Conservation (phyloP, 2,888 invertebrate genomes). For the Eupelmus urozonus region DNA sequence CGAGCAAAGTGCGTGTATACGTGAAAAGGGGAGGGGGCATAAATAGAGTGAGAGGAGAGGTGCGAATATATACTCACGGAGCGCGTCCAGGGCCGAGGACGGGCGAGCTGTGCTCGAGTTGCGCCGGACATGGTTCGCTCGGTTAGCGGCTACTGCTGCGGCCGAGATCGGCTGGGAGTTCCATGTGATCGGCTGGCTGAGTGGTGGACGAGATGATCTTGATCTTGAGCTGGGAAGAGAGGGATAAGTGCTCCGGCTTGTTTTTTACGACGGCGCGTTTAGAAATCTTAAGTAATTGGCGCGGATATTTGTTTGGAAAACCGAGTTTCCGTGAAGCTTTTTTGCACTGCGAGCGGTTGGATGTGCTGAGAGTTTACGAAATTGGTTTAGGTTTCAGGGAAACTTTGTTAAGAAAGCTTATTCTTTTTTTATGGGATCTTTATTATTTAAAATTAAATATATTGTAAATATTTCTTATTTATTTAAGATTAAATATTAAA, state of each 20-base stretch:
- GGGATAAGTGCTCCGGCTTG: neutral
- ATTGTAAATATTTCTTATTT: too few relatives aligned
- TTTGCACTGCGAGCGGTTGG: too few relatives aligned
- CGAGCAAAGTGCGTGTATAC: neutral
- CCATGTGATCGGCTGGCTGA: conserved; percentile 18
- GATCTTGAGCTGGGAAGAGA: neutral
- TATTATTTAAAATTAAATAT: too few relatives aligned
- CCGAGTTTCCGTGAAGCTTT: neutral
- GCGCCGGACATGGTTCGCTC: conserved; percentile 20
- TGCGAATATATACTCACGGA: conserved; percentile 32
- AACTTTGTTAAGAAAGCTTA: too few relatives aligned
- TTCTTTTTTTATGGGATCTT: too few relatives aligned
- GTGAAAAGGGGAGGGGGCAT: conserved; percentile 24
- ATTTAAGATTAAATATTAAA: too few relatives aligned
- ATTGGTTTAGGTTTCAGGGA: too few relatives aligned
- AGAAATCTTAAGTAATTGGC: neutral
- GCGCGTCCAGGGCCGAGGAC: conserved; percentile 23
- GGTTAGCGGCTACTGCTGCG: neutral
- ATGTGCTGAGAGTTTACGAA: too few relatives aligned
- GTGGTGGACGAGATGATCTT: neutral
- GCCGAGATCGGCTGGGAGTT: neutral
- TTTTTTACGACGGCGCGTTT: neutral
- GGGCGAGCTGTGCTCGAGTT: neutral
- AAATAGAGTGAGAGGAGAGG: conserved; percentile 25
- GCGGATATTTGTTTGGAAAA: conserved; percentile 5